Evolutionary conservation across 2,888 invertebrate species (phyloP).

Genomic region (Coenonympha arcania): DNA sequence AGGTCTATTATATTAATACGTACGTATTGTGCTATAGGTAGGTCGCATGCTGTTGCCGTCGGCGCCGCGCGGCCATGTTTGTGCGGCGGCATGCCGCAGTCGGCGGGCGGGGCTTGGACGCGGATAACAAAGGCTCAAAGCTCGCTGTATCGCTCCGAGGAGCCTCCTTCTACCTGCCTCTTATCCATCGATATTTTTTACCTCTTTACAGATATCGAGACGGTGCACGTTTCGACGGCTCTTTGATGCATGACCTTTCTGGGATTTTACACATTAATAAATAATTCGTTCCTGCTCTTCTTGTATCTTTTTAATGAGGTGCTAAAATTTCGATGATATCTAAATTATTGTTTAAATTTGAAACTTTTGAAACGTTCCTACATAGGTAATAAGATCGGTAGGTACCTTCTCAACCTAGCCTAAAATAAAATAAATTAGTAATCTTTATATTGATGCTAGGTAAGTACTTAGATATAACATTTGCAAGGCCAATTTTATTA

Average conservation of each 20-base stretch:
- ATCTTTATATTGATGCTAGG: background rate
- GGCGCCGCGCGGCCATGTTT: conserved; percentile 35
- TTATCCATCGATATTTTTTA: conserved; percentile 28
- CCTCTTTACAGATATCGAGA: conserved; percentile 25
- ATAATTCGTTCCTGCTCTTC: conserved; percentile 27
- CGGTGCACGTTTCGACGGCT: conserved; percentile 27
- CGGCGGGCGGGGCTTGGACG: conserved; percentile 47
- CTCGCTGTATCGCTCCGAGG: conserved; percentile 21
- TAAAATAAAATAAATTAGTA: too few species aligned
- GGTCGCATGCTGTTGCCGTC: too few species aligned
- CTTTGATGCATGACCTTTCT: conserved; percentile 29
- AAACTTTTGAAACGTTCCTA: conserved; percentile 3
- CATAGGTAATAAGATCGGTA: background rate
- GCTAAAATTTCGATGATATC: conserved; percentile 27
- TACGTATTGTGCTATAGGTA: too few species aligned
- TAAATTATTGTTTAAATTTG: conserved; percentile 18
- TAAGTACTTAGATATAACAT: too few species aligned
- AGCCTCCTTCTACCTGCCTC: conserved; percentile 30
- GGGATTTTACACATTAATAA: conserved; percentile 28
- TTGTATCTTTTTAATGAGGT: conserved; percentile 29
- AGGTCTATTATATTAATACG: conserved; percentile 53
- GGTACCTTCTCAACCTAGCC: background rate
- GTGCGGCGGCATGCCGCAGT: conserved; percentile 30
- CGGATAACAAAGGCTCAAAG: conserved; percentile 60
- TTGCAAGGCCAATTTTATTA: too few species aligned